Base-by-base conservation (phyloP, 2,888 invertebrate species). In the Sylvicola fuscatus region DNA sequence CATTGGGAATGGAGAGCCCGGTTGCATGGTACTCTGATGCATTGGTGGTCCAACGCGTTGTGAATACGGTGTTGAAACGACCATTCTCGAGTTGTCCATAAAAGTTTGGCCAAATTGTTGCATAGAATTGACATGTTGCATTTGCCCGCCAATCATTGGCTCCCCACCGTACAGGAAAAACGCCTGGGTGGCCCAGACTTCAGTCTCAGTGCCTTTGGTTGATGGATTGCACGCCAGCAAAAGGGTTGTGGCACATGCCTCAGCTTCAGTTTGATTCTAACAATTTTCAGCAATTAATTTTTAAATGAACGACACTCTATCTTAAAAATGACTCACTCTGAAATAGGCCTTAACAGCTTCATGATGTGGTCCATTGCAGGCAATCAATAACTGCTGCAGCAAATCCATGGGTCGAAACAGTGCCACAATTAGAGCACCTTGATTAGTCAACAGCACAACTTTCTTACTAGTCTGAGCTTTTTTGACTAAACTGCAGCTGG, bases 141-240 rank as follows among this genome's bases (percentile, higher is more conserved):
- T 14, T 32, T 32, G 32, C 5, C 14, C 37, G 39, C 39, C 39
- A 39, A 48, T 56, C 5, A 56, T 47, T 0, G 73, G 66, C 48
- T 89, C 87, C 1, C 84, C 83, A 15, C 95, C 93, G 51, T 86
- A 90, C 42, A 87, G 60, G 58, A 92, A 84, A 59, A 92, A 89
- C 0, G 92, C 89, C 45, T 86, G 72, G 1, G 86, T 78, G 0
- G 93, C 92, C 78, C 84, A 81, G 49, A 89, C 80, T 41, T 83
- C 75, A 8, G 66, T 64, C 40, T 83, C 75, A 10, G 65, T 64
- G 46, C 75, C 74, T 3, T 49, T 46, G 41, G 50, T 47, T 8
- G 50, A 50, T 16, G 62, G 70, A 36, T 80, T 72, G 39, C 87
- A 89, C 0, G 92, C 89, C 39, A 95, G 57, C 45, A 83, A 72